Evolutionary conservation across 2,113 vertebrate genomes (phyloP), one percentile per base, ranked within the genome.

Genomic region (Passer domesticus): DNA sequence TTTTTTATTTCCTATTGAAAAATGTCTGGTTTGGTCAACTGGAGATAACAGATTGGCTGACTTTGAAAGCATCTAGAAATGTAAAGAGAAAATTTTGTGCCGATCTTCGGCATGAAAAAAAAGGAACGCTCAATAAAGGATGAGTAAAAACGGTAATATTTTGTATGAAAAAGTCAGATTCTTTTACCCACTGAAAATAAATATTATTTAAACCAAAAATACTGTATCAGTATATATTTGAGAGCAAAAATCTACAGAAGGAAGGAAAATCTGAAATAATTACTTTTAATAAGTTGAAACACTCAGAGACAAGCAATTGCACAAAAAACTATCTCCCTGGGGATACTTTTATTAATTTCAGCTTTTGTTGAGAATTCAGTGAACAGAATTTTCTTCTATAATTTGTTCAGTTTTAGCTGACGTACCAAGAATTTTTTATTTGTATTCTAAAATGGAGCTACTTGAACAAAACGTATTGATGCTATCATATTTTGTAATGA

Each of bases 1-100:
- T 23, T 92, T 97, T 93, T 93, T 46, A 88, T 60, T 89, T 84
- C 14, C 16, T 9, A 39, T 27, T 84, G 46, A 39, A 90, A 66
- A 14, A 55, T 22, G 2, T 18, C 17, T 70, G 43, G 6, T 28
- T 68, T 67, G 23, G 9, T 75, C 30, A 85, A 44, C 25, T 63
- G 33, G 5, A 90, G 24, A 4, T 33, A 39, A 55, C 3, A 87
- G 56, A 47, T 16, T n/a, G 17, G 6, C 2, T 78, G n/a, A 59
- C 21, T 50, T 69, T 74, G 16, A 55, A 10, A 53, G 35, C 9
- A 68, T 31, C 8, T 37, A 74, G 13, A 44, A 82, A 37, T 0
- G 0, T 19, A 63, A 53, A 74, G 18, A 53, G 21, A 63, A 90
- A 93, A 88, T 59, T 75, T 35, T 79, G 8, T 8, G 7, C 19